Base-by-base conservation (phyloP, 2,888 invertebrate genomes). In the Standfussiana lucernea region DNA sequence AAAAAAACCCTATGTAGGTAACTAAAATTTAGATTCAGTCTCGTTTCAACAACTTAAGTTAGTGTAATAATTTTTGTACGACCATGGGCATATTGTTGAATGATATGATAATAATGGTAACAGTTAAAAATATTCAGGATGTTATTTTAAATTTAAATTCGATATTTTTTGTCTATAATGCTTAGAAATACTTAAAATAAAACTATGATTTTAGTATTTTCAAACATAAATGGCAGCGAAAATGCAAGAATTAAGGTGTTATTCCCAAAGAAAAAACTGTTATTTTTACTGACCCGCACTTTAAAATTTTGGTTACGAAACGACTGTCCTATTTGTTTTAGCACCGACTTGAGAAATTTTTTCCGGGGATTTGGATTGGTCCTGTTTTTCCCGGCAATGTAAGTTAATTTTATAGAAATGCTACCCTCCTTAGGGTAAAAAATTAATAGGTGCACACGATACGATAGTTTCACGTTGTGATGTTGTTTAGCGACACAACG, bases 381-480 rank as follows among this genome's bases (percentile, higher is more conserved):
- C 3, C 0, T 77, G 11, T 0, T 82, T 2, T 0, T 82, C 35
- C 59, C 64, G 5, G 28, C 66, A 42, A 0, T 64, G 84, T 84
- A 72, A 84, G 84, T 78, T 56, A 18, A 50, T 24, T 62, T 45
- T 50, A 11, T n/a, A 24, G 37, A 70, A 40, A n/a, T 50, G 3
- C 1, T 45, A 69, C 6, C 8, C n/a, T n/a, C n/a, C 8, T 50
- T 47, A 47, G 11, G 11, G 24, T 11, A n/a, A 50, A 50, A 11
- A 53, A n/a, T n/a, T 8, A 53, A 53, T n/a, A n/a, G n/a, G n/a
- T n/a, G n/a, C 53, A 53, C 53, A 53, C 11, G 53, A n/a, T 53
- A 53, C 53, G n/a, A 13, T 53, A 53, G n/a, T 53, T n/a, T 11
- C n/a, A n/a, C 53, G n/a, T n/a, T n/a, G 11, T 53, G 1, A n/a